Base-by-base conservation (phyloP, 2,888 invertebrate genomes). In the Parthenolecanium corni region DNA sequence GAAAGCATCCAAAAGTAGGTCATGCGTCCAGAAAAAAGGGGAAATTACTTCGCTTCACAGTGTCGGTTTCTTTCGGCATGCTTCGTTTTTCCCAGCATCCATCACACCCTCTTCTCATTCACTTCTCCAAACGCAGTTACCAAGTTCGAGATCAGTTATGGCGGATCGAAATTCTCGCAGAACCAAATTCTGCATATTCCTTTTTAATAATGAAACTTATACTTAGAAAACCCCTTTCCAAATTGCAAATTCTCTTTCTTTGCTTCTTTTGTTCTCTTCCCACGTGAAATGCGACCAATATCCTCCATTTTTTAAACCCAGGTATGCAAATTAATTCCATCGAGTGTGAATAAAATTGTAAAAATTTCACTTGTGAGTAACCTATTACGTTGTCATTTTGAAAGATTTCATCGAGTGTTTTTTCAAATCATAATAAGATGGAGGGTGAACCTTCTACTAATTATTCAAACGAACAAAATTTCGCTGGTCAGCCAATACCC, bases 401-500 rank as follows among this genome's bases (percentile, higher is more conserved):
- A 31, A 31, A 31, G 31, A 6, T 31, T 31, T 31, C 9, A 31
- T 42, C 14, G 6, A 42, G n/a, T 42, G n/a, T 42, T 42, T 14
- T 3, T 42, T 42, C 44, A 42, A 18, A 42, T 16, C 14, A 14
- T 14, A 4, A 14, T 23, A 31, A 2, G 6, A 61, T 61, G 61
- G 61, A 61, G n/a, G 36, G 49, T 12, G 49, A 49, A 14, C 25
- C 3, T 9, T 61, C 61, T 5, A 20, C 25, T 6, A 52, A 20
- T 20, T 21, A 20, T 18, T 2, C 25, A 1, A 62, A 52, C 14
- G 62, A 40, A 44, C 44, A 31, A n/a, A 16, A 24, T n/a, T 52
- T 52, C 16, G 24, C 36, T 11, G 89, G 89, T 70, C 84, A 88
- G 71, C 80, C 84, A 63, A 79, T 97, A 66, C 97, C 97, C 1